phyloP scores from a whole-genome alignment of 1,140 invertebrate genomes.

The Pomacea maculata region DNA sequence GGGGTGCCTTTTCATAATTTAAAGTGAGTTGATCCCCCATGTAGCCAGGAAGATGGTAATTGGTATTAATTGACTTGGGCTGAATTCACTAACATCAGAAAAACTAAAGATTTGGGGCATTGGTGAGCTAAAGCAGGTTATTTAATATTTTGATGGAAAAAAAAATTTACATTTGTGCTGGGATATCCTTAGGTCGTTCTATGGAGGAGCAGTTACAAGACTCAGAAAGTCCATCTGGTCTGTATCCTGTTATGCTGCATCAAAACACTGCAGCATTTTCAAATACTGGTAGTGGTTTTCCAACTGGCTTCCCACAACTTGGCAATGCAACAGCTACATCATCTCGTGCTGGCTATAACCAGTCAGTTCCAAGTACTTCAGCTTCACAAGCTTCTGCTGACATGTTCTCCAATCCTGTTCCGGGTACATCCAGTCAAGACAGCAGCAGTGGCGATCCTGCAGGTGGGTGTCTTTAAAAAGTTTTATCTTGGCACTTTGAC shows the following conservation, averaged over 20 bases:
- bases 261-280: conserved; percentile 22
- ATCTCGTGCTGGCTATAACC: not conserved
- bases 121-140: too few relatives aligned
- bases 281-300: not conserved
- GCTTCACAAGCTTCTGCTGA: conserved; percentile 8
- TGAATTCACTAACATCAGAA: too few relatives aligned
- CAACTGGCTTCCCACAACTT: not conserved
- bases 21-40: too few relatives aligned
- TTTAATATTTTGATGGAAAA: too few relatives aligned
- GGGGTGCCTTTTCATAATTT: too few relatives aligned
- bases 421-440: not conserved
- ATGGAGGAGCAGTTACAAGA: too few relatives aligned
- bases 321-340: conserved; percentile 12
- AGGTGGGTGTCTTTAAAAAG: conserved; percentile 15
- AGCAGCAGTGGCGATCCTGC: conserved; percentile 12
- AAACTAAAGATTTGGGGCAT: too few relatives aligned
- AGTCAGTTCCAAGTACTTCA: conserved; percentile 10
- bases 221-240: not conserved
- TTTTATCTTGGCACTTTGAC: conserved; percentile 3
- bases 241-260: conserved; percentile 20
- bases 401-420: conserved; percentile 1
- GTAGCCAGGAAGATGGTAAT: too few relatives aligned
- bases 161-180: too few relatives aligned
- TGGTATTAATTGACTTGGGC: too few relatives aligned
- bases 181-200: too few relatives aligned